Conservation (phyloP, 92 coral and sea anemone genomes). For the Desmophyllum pertusum region DNA sequence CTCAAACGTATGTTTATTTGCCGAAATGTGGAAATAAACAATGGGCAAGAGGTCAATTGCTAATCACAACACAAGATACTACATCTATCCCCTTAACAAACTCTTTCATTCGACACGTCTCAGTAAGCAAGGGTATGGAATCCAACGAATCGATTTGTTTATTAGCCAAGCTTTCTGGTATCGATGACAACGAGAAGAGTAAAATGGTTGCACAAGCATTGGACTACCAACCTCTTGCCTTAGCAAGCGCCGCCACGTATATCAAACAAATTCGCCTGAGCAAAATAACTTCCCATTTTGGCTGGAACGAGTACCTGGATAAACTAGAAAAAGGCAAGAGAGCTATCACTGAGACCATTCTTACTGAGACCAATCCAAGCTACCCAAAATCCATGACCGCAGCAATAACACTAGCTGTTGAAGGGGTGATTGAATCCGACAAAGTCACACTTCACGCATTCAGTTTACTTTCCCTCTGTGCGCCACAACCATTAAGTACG, state of each 20-base stretch:
- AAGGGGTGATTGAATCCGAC: constrained; percentile 10
- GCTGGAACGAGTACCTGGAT: not conserved
- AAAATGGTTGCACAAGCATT: not conserved
- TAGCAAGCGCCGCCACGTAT: constrained; percentile 11
- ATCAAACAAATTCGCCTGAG: not conserved
- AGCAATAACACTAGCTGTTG: constrained; percentile 50
- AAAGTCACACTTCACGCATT: not conserved
- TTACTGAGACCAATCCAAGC: constrained; percentile 17
- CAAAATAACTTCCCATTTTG: not conserved
- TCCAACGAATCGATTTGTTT: not conserved
- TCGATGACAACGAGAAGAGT: not conserved
- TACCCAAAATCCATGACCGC: constrained; percentile 41
- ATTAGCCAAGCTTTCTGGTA: not conserved
- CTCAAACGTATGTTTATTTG: not conserved
- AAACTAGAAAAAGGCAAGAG: not conserved
- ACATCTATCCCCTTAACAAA: not conserved
- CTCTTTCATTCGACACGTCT: not conserved
- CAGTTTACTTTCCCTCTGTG: not conserved
- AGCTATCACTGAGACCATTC: constrained; percentile 32
- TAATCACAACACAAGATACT: not conserved
- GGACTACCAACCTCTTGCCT: not conserved
- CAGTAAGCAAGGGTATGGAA: not conserved
- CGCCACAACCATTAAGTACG: not conserved
- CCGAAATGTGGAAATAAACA: not conserved
- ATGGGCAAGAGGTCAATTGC: not conserved